Evolutionary conservation across 2,113 vertebrate genomes (phyloP).

Genomic region (Chaetodon auriga): DNA sequence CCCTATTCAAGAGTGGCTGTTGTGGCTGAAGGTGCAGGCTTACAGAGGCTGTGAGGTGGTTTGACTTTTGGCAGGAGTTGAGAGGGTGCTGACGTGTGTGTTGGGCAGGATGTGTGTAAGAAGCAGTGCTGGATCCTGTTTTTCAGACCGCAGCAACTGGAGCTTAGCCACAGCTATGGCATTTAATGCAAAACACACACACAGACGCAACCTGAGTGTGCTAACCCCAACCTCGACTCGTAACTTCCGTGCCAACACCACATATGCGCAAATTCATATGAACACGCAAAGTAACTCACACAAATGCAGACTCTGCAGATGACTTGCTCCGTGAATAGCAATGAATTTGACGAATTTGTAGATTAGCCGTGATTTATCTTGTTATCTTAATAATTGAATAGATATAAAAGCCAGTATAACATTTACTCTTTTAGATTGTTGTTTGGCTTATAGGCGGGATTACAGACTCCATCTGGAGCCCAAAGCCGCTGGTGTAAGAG

Average conservation of each 20-base stretch:
- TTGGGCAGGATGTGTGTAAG: constrained; percentile 82
- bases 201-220: constrained; percentile 41
- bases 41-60: constrained; percentile 69
- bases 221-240: constrained; percentile 57
- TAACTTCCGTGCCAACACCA: constrained; percentile 42
- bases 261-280: constrained; percentile 29
- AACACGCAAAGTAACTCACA: background rate
- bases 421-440: constrained; percentile 15
- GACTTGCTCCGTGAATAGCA: background rate
- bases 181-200: constrained; percentile 68
- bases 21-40: constrained; percentile 68
- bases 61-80: constrained; percentile 77
- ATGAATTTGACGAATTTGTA: background rate
- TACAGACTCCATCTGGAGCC: constrained; percentile 23
- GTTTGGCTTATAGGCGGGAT: constrained; percentile 18
- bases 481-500: constrained; percentile 29
- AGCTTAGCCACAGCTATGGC: constrained; percentile 66
- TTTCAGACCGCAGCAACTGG: constrained; percentile 78
- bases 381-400: constrained; percentile 7
- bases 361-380: constrained; percentile 9
- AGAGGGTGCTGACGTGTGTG: constrained; percentile 79
- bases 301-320: background rate
- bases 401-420: constrained; percentile 13
- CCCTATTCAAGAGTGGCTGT: constrained; percentile 46
- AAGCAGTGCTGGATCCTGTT: constrained; percentile 81